Evolutionary conservation across 2,113 vertebrate genomes (phyloP).

Genomic region (Colaptes auratus): DNA sequence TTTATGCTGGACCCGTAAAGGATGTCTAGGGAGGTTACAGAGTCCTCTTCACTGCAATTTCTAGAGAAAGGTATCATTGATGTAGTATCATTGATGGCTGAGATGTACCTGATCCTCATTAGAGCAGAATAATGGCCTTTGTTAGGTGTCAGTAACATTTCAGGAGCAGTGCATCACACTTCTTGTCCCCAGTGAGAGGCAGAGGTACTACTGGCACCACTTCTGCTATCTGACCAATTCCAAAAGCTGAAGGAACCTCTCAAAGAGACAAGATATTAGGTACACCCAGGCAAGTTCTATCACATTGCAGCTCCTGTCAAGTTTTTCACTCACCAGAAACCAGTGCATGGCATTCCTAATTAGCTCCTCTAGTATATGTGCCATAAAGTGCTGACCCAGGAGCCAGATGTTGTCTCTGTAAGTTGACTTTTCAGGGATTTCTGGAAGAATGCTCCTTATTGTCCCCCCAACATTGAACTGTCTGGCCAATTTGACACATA

Average conservation of each 20-base stretch:
- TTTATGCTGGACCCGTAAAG: background rate
- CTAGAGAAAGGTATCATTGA: too few species aligned
- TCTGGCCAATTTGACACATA: background rate
- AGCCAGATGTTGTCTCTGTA: background rate
- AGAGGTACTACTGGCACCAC: background rate
- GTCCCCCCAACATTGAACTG: background rate
- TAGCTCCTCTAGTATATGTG: background rate
- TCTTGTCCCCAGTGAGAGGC: background rate
- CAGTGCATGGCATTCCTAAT: background rate
- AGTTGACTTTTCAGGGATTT: background rate
- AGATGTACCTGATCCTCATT: background rate
- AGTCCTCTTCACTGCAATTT: background rate
- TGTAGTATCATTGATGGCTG: background rate
- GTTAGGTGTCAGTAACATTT: background rate
- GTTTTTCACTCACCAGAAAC: background rate
- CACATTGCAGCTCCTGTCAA: background rate
- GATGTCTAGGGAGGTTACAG: background rate
- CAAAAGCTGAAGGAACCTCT: background rate
- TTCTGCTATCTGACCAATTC: background rate
- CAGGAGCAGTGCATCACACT: background rate
- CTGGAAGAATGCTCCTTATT: background rate
- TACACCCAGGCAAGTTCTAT: background rate
- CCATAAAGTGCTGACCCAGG: background rate
- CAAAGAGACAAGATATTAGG: background rate
- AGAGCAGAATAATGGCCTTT: background rate